Conservation (phyloP, 1,140 invertebrate species). For the Bombus superbus region DNA sequence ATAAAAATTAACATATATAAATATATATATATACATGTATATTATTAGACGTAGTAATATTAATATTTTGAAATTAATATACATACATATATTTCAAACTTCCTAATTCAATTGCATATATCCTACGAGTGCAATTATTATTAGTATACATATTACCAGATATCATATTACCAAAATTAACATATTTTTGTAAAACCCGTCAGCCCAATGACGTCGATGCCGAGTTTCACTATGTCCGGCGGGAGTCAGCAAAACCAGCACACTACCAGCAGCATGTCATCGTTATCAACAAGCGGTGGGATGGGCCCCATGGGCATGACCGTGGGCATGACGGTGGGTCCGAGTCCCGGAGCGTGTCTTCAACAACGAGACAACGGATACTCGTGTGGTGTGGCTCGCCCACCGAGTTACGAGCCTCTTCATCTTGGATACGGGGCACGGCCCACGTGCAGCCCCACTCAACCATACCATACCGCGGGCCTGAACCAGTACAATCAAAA, state of each 20-base stretch:
- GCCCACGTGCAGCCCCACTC: slow-evolving; percentile 86
- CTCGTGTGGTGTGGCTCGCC: slow-evolving; percentile 85
- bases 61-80: too few species aligned
- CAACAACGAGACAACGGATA: slow-evolving; percentile 87
- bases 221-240: slow-evolving; percentile 82
- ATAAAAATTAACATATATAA: too few species aligned
- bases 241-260: slow-evolving; percentile 75
- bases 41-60: too few species aligned
- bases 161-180: too few species aligned
- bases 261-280: slow-evolving; percentile 78
- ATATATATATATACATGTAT: too few species aligned
- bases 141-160: too few species aligned
- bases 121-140: too few species aligned
- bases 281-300: slow-evolving; percentile 77
- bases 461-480: slow-evolving; percentile 85
- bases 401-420: slow-evolving; percentile 86
- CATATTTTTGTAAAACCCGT: background rate
- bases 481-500: slow-evolving; percentile 85
- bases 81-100: too few species aligned
- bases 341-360: slow-evolving; percentile 85
- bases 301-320: slow-evolving; percentile 83
- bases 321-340: slow-evolving; percentile 82
- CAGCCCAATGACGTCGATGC: slow-evolving; percentile 85
- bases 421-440: slow-evolving; percentile 86
- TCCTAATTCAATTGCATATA: too few species aligned